phyloP scores from a whole-genome alignment of 2,113 vertebrate species.

The Siniperca knerii region DNA sequence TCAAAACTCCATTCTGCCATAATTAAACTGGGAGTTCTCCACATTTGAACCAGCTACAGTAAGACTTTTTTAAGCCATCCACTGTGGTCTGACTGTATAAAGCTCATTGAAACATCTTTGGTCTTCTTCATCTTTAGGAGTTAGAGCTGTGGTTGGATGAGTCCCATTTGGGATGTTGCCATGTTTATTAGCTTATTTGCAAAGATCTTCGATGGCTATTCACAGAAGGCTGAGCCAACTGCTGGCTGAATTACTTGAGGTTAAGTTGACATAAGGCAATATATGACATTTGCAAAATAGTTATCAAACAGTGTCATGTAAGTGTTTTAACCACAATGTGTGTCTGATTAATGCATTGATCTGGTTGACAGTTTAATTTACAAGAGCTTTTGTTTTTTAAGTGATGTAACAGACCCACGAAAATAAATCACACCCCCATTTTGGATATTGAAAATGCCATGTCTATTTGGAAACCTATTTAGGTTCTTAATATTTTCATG shows the following conservation, averaged over 20 bases:
- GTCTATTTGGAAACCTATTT: background rate
- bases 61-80: background rate
- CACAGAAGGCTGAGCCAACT: background rate
- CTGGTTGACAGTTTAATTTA: background rate
- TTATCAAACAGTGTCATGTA: slow-evolving; percentile 8
- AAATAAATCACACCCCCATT: background rate
- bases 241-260: background rate
- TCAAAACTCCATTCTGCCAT: slow-evolving; percentile 3
- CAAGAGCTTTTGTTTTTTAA: background rate
- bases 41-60: background rate
- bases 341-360: slow-evolving; percentile 10
- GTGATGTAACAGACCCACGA: background rate
- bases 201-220: slow-evolving; percentile 5
- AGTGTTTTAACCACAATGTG: background rate
- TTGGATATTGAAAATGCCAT: background rate
- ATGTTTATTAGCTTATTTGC: slow-evolving; percentile 25
- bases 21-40: background rate
- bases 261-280: slow-evolving; percentile 3
- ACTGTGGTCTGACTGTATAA: background rate
- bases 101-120: background rate
- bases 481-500: background rate
- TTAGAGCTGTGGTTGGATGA: slow-evolving; percentile 9
- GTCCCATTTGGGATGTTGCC: slow-evolving; percentile 20
- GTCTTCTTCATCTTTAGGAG: too few relatives aligned
- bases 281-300: slow-evolving; percentile 14